These are phyloP conservation scores for Tetramorium bicarinatum DNA, from an alignment of 2,888 invertebrate species.

Conservation along the genomic window DNA sequence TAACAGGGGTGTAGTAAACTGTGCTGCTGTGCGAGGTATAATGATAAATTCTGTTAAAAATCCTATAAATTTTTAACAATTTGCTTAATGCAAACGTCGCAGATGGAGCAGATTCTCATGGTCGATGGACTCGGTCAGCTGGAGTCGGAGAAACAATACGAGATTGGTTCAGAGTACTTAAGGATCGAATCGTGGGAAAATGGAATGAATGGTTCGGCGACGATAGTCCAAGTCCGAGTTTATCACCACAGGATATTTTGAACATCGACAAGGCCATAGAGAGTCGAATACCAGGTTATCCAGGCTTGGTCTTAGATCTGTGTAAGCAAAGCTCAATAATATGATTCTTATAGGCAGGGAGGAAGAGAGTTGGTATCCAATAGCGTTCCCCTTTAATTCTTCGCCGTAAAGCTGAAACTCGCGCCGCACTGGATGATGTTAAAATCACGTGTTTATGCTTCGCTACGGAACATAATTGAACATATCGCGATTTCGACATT, in stretches of 20 bases:
- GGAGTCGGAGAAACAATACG: slow-evolving; percentile 59
- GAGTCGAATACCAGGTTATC: slow-evolving; percentile 16
- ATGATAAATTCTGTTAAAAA: not conserved
- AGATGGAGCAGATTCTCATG: slow-evolving; percentile 31
- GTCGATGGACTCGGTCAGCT: slow-evolving; percentile 18
- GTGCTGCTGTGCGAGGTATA: not conserved
- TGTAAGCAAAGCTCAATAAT: slow-evolving; percentile 63
- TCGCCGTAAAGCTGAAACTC: slow-evolving; percentile 9
- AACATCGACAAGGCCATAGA: slow-evolving; percentile 55
- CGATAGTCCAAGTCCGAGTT: not conserved
- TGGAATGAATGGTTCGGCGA: slow-evolving; percentile 27
- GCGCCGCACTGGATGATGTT: not conserved
- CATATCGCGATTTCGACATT: slow-evolving; percentile 27
- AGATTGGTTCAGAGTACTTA: slow-evolving; percentile 76
- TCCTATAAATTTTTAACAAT: not conserved
- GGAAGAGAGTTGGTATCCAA: not conserved
- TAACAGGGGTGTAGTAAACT: not conserved
- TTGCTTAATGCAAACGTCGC: not conserved
- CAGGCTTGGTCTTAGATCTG: slow-evolving; percentile 62
- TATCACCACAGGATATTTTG: slow-evolving; percentile 56
- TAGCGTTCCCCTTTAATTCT: not conserved
- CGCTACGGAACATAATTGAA: slow-evolving; percentile 35
- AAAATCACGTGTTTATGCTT: slow-evolving; percentile 47
- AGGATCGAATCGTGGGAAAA: slow-evolving; percentile 55
- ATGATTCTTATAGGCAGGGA: not conserved